Evolutionary conservation across 92 coral and sea anemone genomes (phyloP), one percentile per base, ranked within the genome.

Genomic region (Porites divaricata): DNA sequence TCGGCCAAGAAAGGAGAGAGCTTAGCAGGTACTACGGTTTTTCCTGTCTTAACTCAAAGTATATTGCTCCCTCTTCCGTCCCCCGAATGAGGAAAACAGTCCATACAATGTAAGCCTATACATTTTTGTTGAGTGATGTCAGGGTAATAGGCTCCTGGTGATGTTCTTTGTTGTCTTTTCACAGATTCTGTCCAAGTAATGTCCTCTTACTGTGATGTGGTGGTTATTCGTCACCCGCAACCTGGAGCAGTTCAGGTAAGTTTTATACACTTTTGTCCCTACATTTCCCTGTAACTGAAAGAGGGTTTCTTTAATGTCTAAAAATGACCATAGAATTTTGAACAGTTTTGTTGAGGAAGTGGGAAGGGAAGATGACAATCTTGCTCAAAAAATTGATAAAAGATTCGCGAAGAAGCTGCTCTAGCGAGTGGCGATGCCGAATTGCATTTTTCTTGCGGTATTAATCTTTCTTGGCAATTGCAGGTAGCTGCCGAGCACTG

Each of bases 1-100:
- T 96, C 99, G 22, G 90, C 93, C 54, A 93, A 89, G 98, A 96
- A 96, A 83, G 99, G 99, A 69, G 99, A 96, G 73, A 88, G 93
- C 13, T 77, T 96, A 14, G 90, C 95, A 80, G 99, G 99, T 96
- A 90, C 6, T n/a, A 9, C 21, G 6, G n/a, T 4, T 72, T 5
- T 54, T 2, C 25, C 1, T 9, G 9, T 49, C 50, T 8, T 20
- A 13, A 19, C 24, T 25, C 14, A 16, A 35, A 35, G 0, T 35
- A 4, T 35, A 35, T 35, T 6, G 4, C 45, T 3, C 35, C 35
- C 3, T 3, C n/a, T n/a, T n/a, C 45, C 45, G 41, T 6, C 45
- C 45, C 45, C 45, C 45, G 45, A 35, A 35, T n/a, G n/a, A 35
- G 45, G 45, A 35, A 35, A 35, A 35, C 0, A 35, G 45, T 35